Conservation (phyloP, 1,140 invertebrate species). For the Meloidogyne chitwoodi region DNA sequence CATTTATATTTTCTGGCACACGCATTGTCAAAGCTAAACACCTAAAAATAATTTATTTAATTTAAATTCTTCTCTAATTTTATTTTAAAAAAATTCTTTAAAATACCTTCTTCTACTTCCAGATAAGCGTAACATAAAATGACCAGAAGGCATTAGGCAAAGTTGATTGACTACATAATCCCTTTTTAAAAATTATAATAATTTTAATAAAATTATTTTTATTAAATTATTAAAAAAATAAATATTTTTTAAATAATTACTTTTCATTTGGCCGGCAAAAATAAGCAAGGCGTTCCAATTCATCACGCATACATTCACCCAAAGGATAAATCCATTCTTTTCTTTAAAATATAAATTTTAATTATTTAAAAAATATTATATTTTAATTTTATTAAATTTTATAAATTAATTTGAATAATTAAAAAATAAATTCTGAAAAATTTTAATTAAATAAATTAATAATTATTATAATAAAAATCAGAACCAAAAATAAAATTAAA, state of each 20-base stretch:
- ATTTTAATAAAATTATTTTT: slow-evolving; percentile 5
- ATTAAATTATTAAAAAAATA: too few species aligned
- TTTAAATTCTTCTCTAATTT: background rate
- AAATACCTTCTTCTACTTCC: slow-evolving; percentile 5
- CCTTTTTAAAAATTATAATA: slow-evolving; percentile 15
- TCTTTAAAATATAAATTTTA: background rate
- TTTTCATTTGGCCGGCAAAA: slow-evolving; percentile 21
- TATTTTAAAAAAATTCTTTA: background rate
- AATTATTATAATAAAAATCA: too few species aligned
- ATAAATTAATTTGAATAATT: too few species aligned
- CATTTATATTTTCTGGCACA: slow-evolving; percentile 6
- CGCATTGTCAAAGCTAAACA: slow-evolving; percentile 22
- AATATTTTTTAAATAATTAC: too few species aligned
- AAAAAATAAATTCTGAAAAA: too few species aligned
- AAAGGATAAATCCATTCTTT: slow-evolving; percentile 32
- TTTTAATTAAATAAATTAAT: too few species aligned
- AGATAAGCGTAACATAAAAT: slow-evolving; percentile 22
- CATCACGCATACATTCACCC: slow-evolving; percentile 6
- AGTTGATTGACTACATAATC: slow-evolving; percentile 4
- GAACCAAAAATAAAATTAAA: too few species aligned
- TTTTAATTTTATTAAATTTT: too few species aligned
- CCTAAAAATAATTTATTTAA: background rate
- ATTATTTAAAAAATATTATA: too few species aligned
- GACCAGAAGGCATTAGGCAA: slow-evolving; percentile 7
- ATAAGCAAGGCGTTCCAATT: slow-evolving; percentile 23